Percentiles rank a stretch among this genome's conserved stretches.
These are phyloP conservation scores for Procavia capensis DNA, from an alignment of 2,113 vertebrate genomes.

Conservation along the genomic window DNA sequence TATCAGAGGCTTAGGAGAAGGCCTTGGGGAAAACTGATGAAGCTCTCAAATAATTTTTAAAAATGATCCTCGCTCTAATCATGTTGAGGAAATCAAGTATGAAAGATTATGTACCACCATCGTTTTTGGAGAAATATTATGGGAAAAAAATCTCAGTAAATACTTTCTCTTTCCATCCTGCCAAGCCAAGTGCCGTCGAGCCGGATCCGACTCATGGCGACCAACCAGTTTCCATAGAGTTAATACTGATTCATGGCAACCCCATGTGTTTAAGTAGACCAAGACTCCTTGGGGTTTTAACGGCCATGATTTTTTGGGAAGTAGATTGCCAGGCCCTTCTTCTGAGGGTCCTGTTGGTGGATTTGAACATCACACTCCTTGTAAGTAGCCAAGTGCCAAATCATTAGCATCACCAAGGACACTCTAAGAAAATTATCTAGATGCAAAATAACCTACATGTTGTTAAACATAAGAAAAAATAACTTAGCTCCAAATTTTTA, in stretches of 20 bases:
- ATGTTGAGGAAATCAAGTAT: conserved; percentile 23
- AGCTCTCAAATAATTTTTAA: conserved; percentile 29
- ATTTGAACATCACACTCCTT: background rate
- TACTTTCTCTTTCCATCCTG: background rate
- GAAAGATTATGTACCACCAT: background rate
- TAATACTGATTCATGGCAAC: background rate
- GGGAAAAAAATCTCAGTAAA: background rate
- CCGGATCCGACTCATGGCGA: no score
- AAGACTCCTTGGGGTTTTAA: background rate
- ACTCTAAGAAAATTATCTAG: background rate
- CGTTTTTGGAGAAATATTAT: conserved; percentile 4
- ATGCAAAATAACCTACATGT: conserved; percentile 8
- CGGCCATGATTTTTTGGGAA: background rate
- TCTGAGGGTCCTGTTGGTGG: background rate
- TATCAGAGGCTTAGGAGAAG: conserved; percentile 29
- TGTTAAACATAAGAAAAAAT: conserved; percentile 17
- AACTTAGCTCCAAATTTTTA: background rate
- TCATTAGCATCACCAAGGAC: background rate
- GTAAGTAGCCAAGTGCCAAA: background rate
- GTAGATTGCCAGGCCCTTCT: background rate
- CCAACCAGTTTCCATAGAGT: background rate
- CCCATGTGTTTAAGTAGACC: background rate
- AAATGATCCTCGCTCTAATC: conserved; percentile 2
- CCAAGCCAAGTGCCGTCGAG: no score
- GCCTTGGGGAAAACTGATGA: conserved; percentile 29